Evolutionary conservation across 2,797 vertebrate genomes (phyloP).

Genomic region (Falco columbarius): DNA sequence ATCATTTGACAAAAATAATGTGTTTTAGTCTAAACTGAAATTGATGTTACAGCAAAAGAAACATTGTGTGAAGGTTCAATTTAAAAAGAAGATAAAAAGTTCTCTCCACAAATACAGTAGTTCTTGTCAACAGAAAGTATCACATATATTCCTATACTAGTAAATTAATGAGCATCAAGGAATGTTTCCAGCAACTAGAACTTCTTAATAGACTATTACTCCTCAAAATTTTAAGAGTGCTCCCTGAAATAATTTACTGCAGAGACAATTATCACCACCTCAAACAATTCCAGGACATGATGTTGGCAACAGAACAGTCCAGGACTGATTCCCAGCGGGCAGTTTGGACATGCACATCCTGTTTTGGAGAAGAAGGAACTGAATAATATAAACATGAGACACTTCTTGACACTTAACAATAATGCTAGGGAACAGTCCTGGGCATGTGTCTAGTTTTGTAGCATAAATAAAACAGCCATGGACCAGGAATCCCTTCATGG

Average conservation of each 20-base stretch:
- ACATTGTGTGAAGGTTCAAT: not conserved
- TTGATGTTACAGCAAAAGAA: not conserved
- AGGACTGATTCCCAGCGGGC: not conserved
- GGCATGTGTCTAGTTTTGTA: not conserved
- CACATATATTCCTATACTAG: not conserved
- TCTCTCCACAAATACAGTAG: not conserved
- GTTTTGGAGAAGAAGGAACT: not conserved
- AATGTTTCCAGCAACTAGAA: not conserved
- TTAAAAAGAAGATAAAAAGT: not conserved
- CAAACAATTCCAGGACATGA: not conserved
- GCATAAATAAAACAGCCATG: not conserved
- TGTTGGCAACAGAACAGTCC: not conserved
- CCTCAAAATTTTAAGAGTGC: not conserved
- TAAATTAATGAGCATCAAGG: not conserved
- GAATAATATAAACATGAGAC: not conserved
- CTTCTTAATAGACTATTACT: not conserved
- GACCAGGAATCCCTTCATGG: not conserved
- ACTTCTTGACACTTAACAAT: not conserved
- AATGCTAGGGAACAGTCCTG: not conserved
- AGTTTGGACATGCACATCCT: not conserved
- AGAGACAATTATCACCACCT: not conserved
- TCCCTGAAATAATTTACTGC: not conserved
- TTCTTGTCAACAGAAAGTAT: not conserved
- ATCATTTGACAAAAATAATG: not conserved
- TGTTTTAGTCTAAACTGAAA: not conserved